These are phyloP conservation scores for Zygothrica quintamaculata DNA, from an alignment of 2,888 invertebrate genomes.

Conservation along the genomic window DNA sequence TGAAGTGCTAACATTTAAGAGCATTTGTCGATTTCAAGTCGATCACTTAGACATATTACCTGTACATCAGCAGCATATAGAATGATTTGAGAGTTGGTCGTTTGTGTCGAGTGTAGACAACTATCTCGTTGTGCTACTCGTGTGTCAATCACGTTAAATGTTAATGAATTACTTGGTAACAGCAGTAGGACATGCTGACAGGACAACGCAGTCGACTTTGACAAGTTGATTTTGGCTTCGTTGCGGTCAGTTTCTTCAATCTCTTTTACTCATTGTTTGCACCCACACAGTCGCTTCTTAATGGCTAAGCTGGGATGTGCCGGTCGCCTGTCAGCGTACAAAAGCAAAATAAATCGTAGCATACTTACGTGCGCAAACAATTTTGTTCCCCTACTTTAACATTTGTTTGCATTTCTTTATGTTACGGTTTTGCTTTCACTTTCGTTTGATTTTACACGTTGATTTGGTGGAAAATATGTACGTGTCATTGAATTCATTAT, in stretches of 20 bases:
- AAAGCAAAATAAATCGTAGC: conserved; percentile 70
- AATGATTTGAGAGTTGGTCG: not conserved
- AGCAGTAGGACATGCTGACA: conserved; percentile 70
- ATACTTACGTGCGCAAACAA: conserved; percentile 72
- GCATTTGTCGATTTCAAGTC: not conserved
- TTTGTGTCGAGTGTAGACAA: not conserved
- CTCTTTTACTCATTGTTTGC: conserved; percentile 19
- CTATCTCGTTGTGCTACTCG: conserved; percentile 35
- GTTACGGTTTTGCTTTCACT: conserved; percentile 14
- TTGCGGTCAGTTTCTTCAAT: conserved; percentile 34
- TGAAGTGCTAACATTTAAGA: not conserved
- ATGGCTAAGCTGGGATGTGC: not conserved
- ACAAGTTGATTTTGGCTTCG: conserved; percentile 68
- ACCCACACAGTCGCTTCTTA: not conserved
- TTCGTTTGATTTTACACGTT: conserved; percentile 41
- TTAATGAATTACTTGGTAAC: conserved; percentile 76
- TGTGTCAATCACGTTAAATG: conserved; percentile 80
- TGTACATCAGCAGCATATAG: not conserved
- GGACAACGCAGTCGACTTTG: conserved; percentile 54
- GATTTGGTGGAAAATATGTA: conserved; percentile 42
- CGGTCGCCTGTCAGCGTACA: conserved; percentile 41
- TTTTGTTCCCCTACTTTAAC: conserved; percentile 43
- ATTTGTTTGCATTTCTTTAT: conserved; percentile 13
- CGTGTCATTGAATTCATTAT: conserved; percentile 77
- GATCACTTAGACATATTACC: too few species aligned